Evolutionary conservation across 2,888 invertebrate genomes (phyloP).

Genomic region (Cerceris ruficornis): DNA sequence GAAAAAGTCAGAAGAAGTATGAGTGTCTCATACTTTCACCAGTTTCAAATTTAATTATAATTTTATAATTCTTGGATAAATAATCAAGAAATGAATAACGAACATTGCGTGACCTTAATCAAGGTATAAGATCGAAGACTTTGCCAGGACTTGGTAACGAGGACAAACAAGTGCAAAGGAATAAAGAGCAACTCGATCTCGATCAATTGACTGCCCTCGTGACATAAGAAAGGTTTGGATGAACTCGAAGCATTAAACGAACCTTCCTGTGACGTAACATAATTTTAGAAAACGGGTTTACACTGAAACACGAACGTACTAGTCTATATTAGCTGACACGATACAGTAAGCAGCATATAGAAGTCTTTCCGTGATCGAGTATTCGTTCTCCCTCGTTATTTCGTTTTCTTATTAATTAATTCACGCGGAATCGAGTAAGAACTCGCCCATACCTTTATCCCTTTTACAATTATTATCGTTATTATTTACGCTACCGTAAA

Average conservation of each 20-base stretch:
- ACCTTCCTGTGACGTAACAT: too few relatives aligned
- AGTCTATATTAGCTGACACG: background rate
- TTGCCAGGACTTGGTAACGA: too few relatives aligned
- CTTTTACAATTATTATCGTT: background rate
- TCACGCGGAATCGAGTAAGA: conserved; percentile 4
- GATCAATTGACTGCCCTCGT: conserved; percentile 10
- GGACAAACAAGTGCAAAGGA: background rate
- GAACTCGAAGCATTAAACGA: conserved; percentile 9
- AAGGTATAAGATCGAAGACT: too few relatives aligned
- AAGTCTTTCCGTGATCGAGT: background rate
- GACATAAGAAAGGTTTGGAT: background rate
- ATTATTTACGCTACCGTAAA: background rate
- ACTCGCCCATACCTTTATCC: background rate
- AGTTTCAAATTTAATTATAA: too few relatives aligned
- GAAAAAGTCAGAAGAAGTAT: too few relatives aligned
- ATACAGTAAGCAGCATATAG: background rate
- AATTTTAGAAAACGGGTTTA: background rate
- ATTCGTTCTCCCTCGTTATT: background rate
- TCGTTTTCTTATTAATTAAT: background rate
- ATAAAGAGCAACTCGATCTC: background rate
- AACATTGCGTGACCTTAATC: too few relatives aligned
- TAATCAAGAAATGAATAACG: too few relatives aligned
- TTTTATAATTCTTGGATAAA: too few relatives aligned
- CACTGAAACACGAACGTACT: background rate
- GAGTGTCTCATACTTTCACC: too few relatives aligned